These are phyloP conservation scores for Gallirallus australis DNA, from an alignment of 2,797 vertebrate genomes.

Conservation along the genomic window DNA sequence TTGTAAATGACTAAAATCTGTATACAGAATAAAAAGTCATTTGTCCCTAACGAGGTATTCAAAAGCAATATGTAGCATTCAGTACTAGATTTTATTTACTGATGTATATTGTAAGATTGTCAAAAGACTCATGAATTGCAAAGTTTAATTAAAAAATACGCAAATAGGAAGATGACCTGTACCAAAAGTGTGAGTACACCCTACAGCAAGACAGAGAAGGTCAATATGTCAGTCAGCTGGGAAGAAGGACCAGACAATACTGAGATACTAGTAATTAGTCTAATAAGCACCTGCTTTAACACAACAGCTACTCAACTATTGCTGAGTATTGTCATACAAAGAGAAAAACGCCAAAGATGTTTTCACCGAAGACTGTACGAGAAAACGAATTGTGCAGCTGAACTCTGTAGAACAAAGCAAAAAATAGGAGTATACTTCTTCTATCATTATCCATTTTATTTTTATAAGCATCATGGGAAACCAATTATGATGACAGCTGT, in stretches of 20 bases:
- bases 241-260: neutral
- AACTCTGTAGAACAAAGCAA: constrained; percentile 26
- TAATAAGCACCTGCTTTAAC: constrained; percentile 12
- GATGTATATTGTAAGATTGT: neutral
- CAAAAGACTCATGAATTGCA: neutral
- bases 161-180: neutral
- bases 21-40: neutral
- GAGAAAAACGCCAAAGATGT: neutral
- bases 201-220: neutral
- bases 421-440: neutral
- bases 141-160: neutral
- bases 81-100: neutral
- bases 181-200: neutral
- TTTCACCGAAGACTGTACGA: neutral
- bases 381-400: constrained; percentile 43
- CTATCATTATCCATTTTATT: constrained; percentile 54
- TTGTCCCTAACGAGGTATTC: neutral
- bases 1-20: neutral
- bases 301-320: neutral
- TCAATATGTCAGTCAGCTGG: neutral
- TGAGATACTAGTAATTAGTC: neutral
- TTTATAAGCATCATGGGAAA: constrained; percentile 59
- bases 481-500: constrained; percentile 57
- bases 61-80: neutral
- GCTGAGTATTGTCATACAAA: neutral